A percentile compares a stretch with the other conserved stretches of the same genome.
phyloP scores from a whole-genome alignment of 92 coral and sea anemone species.

The Bergia puertoricense region DNA sequence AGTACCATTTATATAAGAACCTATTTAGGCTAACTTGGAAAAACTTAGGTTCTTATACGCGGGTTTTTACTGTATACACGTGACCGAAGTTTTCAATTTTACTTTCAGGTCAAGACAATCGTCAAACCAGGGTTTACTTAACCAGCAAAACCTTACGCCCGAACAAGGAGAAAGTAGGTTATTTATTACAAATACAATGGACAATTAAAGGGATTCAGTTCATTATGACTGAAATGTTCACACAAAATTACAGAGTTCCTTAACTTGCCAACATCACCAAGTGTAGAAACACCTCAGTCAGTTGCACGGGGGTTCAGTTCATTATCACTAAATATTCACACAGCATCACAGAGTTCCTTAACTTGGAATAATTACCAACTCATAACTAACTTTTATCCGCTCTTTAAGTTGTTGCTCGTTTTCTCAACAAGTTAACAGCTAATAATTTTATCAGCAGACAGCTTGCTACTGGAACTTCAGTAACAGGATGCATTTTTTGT shows the following conservation, averaged over 20 bases:
- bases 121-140: conserved; percentile 34
- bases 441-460: neutral
- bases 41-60: too few species aligned
- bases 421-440: neutral
- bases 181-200: neutral
- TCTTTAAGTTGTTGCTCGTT: neutral
- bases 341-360: too few species aligned
- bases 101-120: conserved; percentile 28
- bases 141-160: conserved; percentile 67
- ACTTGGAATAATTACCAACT: too few species aligned
- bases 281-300: too few species aligned
- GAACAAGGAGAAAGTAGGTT: conserved; percentile 92
- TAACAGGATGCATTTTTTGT: neutral
- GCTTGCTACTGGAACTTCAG: neutral
- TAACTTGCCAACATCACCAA: too few species aligned
- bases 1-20: too few species aligned
- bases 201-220: neutral
- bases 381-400: too few species aligned
- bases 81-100: neutral
- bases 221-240: neutral
- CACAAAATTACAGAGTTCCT: neutral
- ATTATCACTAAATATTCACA: too few species aligned
- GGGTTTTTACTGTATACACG: too few species aligned
- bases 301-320: too few species aligned
- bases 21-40: too few species aligned